phyloP scores from a whole-genome alignment of 2,113 vertebrate species.

The Tympanuchus pallidicinctus region DNA sequence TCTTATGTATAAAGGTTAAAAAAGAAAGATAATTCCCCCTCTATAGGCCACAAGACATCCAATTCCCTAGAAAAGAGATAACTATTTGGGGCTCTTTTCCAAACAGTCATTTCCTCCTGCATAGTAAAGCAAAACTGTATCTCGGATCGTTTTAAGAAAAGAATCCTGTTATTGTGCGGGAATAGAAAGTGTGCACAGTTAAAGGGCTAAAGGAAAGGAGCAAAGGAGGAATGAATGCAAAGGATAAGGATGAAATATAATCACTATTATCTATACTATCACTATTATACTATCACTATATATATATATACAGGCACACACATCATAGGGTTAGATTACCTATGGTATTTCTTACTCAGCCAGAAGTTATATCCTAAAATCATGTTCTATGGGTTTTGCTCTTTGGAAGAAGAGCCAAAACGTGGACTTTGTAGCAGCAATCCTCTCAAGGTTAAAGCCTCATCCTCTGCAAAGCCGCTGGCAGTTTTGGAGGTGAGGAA shows the following conservation, averaged over 20 bases:
- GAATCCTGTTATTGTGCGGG: not conserved
- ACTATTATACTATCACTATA: too few species aligned
- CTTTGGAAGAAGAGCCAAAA: not conserved
- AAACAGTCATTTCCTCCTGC: not conserved
- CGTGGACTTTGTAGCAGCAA: not conserved
- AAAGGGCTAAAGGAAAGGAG: not conserved
- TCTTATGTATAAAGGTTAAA: not conserved
- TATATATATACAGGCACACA: not conserved
- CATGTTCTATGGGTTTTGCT: not conserved
- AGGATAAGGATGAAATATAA: not conserved
- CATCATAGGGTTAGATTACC: not conserved
- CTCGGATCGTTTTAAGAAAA: not conserved
- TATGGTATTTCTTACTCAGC: not conserved
- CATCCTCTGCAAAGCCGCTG: not conserved
- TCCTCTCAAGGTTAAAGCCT: not conserved
- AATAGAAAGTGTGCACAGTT: not conserved
- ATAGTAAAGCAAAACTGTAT: not conserved
- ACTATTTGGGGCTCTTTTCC: not conserved
- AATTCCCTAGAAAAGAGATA: not conserved
- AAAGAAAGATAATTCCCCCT: not conserved
- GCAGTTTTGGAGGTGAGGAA: constrained; percentile 30
- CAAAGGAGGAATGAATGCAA: not conserved
- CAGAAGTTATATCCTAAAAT: not conserved
- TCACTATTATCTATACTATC: too few species aligned
- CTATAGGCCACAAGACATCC: not conserved